Evolutionary conservation across 2,113 vertebrate species (phyloP).

Genomic region (Oreochromis niloticus): DNA sequence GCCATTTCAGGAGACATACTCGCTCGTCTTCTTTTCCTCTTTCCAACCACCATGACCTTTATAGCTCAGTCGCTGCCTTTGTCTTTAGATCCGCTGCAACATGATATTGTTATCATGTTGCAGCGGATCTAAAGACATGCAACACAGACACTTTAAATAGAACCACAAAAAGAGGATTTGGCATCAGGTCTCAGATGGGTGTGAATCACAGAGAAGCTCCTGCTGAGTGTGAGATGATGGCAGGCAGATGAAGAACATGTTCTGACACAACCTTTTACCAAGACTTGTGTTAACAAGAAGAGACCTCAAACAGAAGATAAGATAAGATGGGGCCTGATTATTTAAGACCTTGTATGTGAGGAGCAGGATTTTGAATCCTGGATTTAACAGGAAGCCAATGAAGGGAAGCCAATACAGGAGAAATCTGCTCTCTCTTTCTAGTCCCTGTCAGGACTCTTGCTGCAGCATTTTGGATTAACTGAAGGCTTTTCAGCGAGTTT

Average conservation of each 20-base stretch:
- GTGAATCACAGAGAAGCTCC: background rate
- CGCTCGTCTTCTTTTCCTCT: background rate
- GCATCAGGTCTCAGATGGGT: background rate
- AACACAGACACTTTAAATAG: background rate
- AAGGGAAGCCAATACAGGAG: background rate
- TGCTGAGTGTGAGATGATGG: background rate
- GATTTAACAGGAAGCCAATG: too few relatives aligned
- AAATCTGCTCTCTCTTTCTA: background rate
- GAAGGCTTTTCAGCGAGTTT: background rate
- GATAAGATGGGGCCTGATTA: too few relatives aligned
- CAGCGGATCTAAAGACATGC: background rate
- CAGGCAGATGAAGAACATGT: background rate
- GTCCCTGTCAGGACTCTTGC: background rate
- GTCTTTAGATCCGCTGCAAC: background rate
- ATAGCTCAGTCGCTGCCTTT: background rate
- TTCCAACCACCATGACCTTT: background rate
- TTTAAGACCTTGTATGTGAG: too few relatives aligned
- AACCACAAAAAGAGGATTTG: background rate
- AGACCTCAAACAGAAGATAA: background rate
- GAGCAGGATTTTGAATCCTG: too few relatives aligned
- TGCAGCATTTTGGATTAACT: background rate
- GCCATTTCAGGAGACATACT: background rate
- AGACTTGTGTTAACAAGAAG: background rate
- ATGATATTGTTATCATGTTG: too few relatives aligned
- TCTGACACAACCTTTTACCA: background rate